Conservation (phyloP, 1,140 invertebrate genomes). For the Eufriesea mexicana region DNA sequence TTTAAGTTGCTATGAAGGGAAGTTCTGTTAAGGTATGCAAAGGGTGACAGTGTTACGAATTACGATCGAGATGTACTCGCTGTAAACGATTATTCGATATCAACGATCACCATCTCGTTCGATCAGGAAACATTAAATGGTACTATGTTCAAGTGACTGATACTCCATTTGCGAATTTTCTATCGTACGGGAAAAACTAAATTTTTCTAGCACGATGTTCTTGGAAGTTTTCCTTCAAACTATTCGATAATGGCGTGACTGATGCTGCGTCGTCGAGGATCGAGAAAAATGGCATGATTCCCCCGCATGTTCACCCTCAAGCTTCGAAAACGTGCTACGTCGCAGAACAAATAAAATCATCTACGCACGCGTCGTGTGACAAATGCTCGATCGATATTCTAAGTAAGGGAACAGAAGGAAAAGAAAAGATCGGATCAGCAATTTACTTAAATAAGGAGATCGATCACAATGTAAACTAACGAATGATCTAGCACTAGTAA, state of each 20-base stretch:
- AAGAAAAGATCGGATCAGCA: not conserved
- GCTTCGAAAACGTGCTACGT: constrained; percentile 51
- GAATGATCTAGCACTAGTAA: constrained; percentile 31
- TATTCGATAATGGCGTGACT: not conserved
- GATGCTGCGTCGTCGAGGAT: not conserved
- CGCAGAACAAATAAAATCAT: constrained; percentile 18
- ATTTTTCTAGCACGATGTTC: not conserved
- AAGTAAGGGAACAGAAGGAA: not conserved
- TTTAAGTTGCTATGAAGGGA: constrained; percentile 38
- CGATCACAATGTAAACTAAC: constrained; percentile 3
- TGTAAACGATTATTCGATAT: no score
- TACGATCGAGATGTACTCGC: no score
- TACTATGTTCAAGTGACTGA: not conserved
- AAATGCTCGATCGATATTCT: constrained; percentile 19
- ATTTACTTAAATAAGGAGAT: not conserved
- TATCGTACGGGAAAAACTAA: not conserved
- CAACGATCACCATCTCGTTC: no score
- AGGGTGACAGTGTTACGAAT: not conserved
- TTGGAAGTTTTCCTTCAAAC: constrained; percentile 5
- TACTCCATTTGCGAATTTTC: not conserved
- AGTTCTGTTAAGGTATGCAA: constrained; percentile 17
- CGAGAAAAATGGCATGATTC: not conserved
- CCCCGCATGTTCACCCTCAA: not conserved
- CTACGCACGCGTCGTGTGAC: constrained; percentile 26
- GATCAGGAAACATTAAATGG: not conserved